Base-by-base conservation (phyloP, 1,140 invertebrate species). In the Solenopsis invicta region DNA sequence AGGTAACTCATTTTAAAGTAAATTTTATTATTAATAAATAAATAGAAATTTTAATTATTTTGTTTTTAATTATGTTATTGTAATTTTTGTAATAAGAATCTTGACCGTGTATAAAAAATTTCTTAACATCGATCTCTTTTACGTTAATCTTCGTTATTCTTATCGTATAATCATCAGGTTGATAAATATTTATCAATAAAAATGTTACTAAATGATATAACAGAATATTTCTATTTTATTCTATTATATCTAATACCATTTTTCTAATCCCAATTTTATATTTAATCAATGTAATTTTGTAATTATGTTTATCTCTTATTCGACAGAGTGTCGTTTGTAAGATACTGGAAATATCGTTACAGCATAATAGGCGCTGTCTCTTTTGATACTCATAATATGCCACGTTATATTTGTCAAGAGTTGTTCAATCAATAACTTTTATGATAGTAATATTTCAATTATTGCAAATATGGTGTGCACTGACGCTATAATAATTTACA, bases 391-490 rank as follows among this genome's bases (percentile, higher is more conserved):
- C 29, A 29, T 41, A 41, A 41, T 8, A 8, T 24, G n/a, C 52
- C 16, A 48, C n/a, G 12, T 61, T 45, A 48, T 6, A n/a, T 24
- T 41, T 6, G 21, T n/a, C 21, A 21, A 29, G 80, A 72, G 29
- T 74, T 59, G 72, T 82, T 56, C 52, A 45, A 24, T 24, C 37
- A 12, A n/a, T 59, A n/a, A 72, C 74, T 72, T 52, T 54, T 45
- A 18, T 29, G 61, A n/a, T 66, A 61, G 45, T 80, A 80, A 67
- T 37, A 67, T 34, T 48, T 16, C 67, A 67, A 82, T 82, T 81
- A 72, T 1, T 34, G 37, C 37, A n/a, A 82, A 82, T 59, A 54
- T 48, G 41, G 52, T 56, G 34, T 34, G 48, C 69, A 52, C 21
- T 56, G 54, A 24, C 24, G 18, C 34, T 52, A 18, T 64, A 66